Conservation (phyloP, 2,113 vertebrate species). For the Python bivittatus region DNA sequence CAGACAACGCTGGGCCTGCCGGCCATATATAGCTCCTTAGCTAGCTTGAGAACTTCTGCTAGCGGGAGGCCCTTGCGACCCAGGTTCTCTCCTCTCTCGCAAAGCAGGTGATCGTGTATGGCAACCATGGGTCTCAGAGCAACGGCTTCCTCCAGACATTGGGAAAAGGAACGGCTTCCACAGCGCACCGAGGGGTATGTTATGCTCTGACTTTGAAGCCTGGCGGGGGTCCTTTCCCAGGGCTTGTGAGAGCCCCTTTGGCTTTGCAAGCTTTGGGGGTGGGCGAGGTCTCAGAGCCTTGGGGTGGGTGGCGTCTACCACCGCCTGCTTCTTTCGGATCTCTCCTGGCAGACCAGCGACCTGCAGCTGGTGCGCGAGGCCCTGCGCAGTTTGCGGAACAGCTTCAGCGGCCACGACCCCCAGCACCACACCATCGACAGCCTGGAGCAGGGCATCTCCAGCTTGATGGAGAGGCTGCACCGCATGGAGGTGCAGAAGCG, state of each 20-base stretch:
- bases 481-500: constrained; percentile 79
- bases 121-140: constrained; percentile 75
- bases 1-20: neutral
- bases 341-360: constrained; percentile 79
- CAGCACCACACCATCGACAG: constrained; percentile 98
- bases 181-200: constrained; percentile 79
- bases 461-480: constrained; percentile 89
- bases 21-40: rapidly evolving
- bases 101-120: constrained; percentile 65
- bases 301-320: neutral
- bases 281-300: neutral
- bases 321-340: neutral
- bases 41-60: neutral
- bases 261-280: neutral
- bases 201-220: neutral
- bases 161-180: constrained; percentile 73
- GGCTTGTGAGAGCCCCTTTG: neutral
- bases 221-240: neutral
- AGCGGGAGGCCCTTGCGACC: neutral
- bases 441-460: constrained; percentile 93
- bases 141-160: constrained; percentile 82
- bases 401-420: constrained; percentile 91
- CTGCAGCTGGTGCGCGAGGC: constrained; percentile 92
- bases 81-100: neutral
- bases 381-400: constrained; percentile 90